Base-by-base conservation (phyloP, 2,888 invertebrate genomes). In the Cryptophagus acutangulus region DNA sequence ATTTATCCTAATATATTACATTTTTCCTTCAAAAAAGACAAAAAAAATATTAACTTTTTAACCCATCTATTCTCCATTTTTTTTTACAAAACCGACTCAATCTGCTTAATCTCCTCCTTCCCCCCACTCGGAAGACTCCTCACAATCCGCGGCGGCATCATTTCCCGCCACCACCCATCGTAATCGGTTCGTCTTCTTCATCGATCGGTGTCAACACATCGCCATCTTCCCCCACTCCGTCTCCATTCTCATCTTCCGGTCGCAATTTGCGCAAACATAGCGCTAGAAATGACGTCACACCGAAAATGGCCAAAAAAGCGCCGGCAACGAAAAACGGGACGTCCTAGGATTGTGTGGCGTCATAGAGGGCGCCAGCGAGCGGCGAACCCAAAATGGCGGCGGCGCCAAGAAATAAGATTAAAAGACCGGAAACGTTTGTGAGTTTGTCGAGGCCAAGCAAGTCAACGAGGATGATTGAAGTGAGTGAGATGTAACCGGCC, bases 401-500 rank as follows among this genome's bases (percentile, higher is more conserved):
- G 25, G 88, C 85, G 34, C 97, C 99, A 63, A 97, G 84, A 76
- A 94, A 93, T 54, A 99, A 73, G 59, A 96, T 94, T 40, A 99
- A 76, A 48, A 97, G 77, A 8, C 97, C 97, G 71, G 97, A 99
- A 33, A 96, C 95, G 69, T 93, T 97, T 33, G 97, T 97, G 54
- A 99, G 73, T 67, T 89, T 89, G 65, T 96, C 95, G 65, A 99
- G 74, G 1, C 97, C 97, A 33, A 99, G 77, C 24, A 97, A 76
- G 69, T 99, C 96, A 54, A 96, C 95, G 47, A 99, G 77, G 63
- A 97, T 94, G 64, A 97, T 96, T 34, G 97, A 97, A 28, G 97
- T 97, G 42, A 99, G 75, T 6, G 96, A 95, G 62, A 99, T 95
- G 73, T 93, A 97, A 46, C 95, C 95, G 48, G 96, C 92, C 91